phyloP scores from a whole-genome alignment of 2,113 vertebrate genomes.

The Mustela lutreola region DNA sequence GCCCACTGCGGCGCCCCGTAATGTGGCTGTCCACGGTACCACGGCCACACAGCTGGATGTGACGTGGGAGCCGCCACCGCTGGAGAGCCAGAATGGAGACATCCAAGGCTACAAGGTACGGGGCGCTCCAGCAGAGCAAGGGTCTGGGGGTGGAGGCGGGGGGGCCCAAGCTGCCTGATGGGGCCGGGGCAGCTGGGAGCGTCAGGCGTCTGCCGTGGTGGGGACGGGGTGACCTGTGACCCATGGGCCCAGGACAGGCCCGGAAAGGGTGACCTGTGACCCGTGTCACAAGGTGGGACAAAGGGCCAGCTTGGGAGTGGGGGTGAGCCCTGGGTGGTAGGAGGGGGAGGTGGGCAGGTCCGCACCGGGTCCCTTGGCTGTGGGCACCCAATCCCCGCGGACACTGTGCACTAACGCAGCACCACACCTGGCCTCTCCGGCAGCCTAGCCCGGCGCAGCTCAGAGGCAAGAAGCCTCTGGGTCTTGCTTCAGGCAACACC shows the following conservation, averaged over 20 bases:
- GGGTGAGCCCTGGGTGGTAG: fast-evolving
- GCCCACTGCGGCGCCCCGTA: slow-evolving; percentile 93
- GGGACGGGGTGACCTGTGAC: too few species aligned
- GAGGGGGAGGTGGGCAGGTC: fast-evolving
- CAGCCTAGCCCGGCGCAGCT: not conserved
- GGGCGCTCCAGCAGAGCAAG: fast-evolving
- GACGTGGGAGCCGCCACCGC: slow-evolving; percentile 95
- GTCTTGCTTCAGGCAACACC: fast-evolving
- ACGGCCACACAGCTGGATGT: slow-evolving; percentile 97
- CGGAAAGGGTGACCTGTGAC: too few species aligned
- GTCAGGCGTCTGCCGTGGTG: too few species aligned
- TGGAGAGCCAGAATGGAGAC: slow-evolving; percentile 96
- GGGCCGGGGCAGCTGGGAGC: too few species aligned
- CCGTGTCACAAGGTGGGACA: not conserved
- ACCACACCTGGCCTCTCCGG: fast-evolving
- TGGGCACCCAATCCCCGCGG: not conserved
- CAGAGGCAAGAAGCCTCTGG: fast-evolving
- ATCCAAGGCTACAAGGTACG: slow-evolving; percentile 98
- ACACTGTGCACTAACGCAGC: fast-evolving
- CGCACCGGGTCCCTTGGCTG: not conserved
- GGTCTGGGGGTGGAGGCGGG: not conserved
- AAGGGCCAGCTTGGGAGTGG: fast-evolving
- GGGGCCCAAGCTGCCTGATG: not conserved
- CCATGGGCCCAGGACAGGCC: too few species aligned
- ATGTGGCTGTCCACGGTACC: slow-evolving; percentile 91